Conservation (phyloP, 2,888 invertebrate genomes). For the Pinctada fucata region DNA sequence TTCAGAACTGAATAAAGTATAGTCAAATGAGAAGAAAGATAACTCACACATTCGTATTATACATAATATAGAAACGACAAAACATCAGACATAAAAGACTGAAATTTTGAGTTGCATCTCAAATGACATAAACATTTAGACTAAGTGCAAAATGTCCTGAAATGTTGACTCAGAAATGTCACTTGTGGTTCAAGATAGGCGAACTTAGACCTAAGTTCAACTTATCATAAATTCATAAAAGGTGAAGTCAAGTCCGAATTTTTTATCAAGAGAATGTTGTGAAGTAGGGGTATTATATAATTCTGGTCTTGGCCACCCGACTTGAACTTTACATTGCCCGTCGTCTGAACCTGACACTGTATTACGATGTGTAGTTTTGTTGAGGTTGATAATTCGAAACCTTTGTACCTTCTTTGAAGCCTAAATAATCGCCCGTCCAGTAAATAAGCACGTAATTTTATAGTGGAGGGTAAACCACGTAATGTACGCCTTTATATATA, state of each 20-base stretch:
- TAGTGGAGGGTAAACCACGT: background rate
- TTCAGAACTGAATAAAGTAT: too few relatives aligned
- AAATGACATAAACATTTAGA: too few relatives aligned
- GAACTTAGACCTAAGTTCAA: background rate
- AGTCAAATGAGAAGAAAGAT: too few relatives aligned
- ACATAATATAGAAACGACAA: too few relatives aligned
- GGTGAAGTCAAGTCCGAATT: background rate
- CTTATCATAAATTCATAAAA: background rate
- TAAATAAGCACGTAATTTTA: background rate
- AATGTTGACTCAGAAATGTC: background rate
- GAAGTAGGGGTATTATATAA: background rate
- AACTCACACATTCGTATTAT: too few relatives aligned
- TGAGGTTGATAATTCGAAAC: background rate
- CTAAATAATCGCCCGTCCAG: background rate
- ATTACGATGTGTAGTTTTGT: background rate
- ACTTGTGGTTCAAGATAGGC: background rate
- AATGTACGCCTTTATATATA: background rate
- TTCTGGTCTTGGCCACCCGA: background rate
- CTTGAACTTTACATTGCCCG: background rate
- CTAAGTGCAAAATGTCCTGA: too few relatives aligned
- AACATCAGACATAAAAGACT: too few relatives aligned
- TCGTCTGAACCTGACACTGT: background rate
- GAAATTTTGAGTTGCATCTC: too few relatives aligned
- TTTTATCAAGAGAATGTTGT: background rate
- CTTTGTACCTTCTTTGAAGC: background rate